Conservation (phyloP, 2,797 vertebrate genomes). For the Rhinophrynus dorsalis region DNA sequence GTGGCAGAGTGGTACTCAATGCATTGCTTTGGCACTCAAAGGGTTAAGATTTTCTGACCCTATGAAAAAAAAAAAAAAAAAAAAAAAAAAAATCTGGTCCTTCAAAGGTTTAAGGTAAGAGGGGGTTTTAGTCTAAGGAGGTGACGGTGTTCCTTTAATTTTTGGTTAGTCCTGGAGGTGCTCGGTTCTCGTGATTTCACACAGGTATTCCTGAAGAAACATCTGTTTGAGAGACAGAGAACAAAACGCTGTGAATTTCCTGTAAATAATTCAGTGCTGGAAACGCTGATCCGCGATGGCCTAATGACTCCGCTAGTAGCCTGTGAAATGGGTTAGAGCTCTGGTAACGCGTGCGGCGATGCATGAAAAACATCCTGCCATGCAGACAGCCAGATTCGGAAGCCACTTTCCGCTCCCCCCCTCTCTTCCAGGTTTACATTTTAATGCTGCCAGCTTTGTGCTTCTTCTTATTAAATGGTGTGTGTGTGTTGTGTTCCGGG, state of each 20-base stretch:
- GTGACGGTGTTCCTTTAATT: no score
- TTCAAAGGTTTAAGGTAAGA: no score
- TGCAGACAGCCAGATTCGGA: conserved; percentile 15
- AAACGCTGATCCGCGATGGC: conserved; percentile 61
- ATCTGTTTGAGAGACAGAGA: conserved; percentile 57
- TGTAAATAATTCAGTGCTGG: conserved; percentile 65
- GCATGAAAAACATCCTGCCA: conserved; percentile 35
- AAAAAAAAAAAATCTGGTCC: no score
- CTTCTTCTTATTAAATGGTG: conserved; percentile 35
- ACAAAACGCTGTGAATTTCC: conserved; percentile 56
- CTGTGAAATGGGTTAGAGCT: conserved; percentile 35
- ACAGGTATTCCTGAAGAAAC: conserved; percentile 40
- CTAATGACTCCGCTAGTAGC: conserved; percentile 58
- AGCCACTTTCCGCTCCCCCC: conserved; percentile 3
- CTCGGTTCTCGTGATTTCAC: conserved; percentile 52
- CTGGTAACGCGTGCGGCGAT: conserved; percentile 7
- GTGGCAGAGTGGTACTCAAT: no score
- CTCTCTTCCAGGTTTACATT: conserved; percentile 7
- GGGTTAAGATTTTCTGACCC: no score
- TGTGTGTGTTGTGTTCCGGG: conserved; percentile 27
- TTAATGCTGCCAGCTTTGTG: conserved; percentile 32
- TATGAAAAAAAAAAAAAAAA: no score
- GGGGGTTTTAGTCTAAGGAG: no score
- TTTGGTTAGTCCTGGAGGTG: conserved; percentile 53
- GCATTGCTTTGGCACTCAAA: no score